Evolutionary conservation across 2,113 vertebrate genomes (phyloP), one percentile per base, ranked within the genome.

Genomic region (Turnix velox): DNA sequence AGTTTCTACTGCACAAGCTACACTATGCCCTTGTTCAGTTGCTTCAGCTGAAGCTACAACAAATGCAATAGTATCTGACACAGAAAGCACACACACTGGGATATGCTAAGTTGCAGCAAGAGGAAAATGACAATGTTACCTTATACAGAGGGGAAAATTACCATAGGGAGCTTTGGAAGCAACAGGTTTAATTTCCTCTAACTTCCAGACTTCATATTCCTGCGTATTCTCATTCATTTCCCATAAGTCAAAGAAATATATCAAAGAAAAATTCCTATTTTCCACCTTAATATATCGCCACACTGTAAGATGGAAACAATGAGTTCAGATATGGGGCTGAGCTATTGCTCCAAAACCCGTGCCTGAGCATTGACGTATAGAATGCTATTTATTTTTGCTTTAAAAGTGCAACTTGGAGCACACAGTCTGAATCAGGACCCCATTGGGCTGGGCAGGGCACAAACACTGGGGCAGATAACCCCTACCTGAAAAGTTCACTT

Each of bases 81-180:
- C 49, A 82, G 62, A 82, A 91, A 78, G 25, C 39, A 42, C 2
- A 88, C 37, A 19, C 37, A 68, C 3, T 31, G 66, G 37, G 33
- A 82, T 69, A 57, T 2, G 11, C 18, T 55, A 54, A 33, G 27
- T 18, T 86, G 45, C n/a, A 92, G 22, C 9, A 18, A 65, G 22
- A 89, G 42, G 58, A 82, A 94, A 87, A 92, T 79, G 72, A 69
- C 69, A 48, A 3, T 16, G 14, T 33, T 88, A 79, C 9, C 2
- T 79, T 37, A 30, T 8, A 63, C 31, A 52, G 20, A 68, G n/a
- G 5, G 84, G 25, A 91, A 92, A 82, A 85, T 69, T 76, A 93
- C 84, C 81, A 87, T 51, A 24, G n/a, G 71, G 91, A 89, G 28
- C 62, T 62, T 46, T 90, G 62, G 91, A 91, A 96, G 67, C 45